phyloP scores from a whole-genome alignment of 2,888 invertebrate species.

The Oscheius myriophilus region DNA sequence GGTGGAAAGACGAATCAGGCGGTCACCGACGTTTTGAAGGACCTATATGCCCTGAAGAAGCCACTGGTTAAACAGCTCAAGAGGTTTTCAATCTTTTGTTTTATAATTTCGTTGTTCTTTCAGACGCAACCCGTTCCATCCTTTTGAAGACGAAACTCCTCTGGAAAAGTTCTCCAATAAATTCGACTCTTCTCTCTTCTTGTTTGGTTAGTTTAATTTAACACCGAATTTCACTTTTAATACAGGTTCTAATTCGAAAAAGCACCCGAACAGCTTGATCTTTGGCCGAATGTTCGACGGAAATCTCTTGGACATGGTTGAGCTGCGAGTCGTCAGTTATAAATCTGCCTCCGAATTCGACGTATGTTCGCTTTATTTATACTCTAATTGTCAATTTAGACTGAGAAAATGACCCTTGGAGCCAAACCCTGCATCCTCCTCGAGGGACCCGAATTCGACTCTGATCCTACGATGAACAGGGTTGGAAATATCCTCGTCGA shows the following conservation, averaged over 20 bases:
- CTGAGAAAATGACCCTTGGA: slow-evolving; percentile 82
- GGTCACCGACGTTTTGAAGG: slow-evolving; percentile 83
- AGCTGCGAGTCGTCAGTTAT: slow-evolving; percentile 87
- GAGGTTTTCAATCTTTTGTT: slow-evolving; percentile 45
- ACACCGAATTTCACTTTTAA: background rate
- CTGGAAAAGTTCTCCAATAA: slow-evolving; percentile 81
- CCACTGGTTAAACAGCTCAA: slow-evolving; percentile 62
- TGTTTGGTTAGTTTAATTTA: slow-evolving; percentile 76
- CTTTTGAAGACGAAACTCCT: slow-evolving; percentile 89
- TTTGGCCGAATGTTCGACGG: slow-evolving; percentile 84
- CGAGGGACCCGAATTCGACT: slow-evolving; percentile 90
- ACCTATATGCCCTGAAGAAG: slow-evolving; percentile 72
- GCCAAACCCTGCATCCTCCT: slow-evolving; percentile 91
- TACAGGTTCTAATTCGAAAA: slow-evolving; percentile 85
- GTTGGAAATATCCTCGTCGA: slow-evolving; percentile 88
- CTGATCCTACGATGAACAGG: slow-evolving; percentile 80
- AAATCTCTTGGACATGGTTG: slow-evolving; percentile 92
- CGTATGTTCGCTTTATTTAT: slow-evolving; percentile 32
- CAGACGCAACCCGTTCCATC: slow-evolving; percentile 79
- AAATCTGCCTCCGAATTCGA: slow-evolving; percentile 74
- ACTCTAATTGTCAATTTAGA: slow-evolving; percentile 38
- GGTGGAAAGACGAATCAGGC: slow-evolving; percentile 79
- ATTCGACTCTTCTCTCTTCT: slow-evolving; percentile 87
- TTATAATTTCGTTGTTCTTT: slow-evolving; percentile 34
- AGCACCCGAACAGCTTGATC: slow-evolving; percentile 72